A percentile compares a stretch with the other conserved stretches of the same genome.
Conservation (phyloP, 2,113 vertebrate species). For the Catharus bicknelli region DNA sequence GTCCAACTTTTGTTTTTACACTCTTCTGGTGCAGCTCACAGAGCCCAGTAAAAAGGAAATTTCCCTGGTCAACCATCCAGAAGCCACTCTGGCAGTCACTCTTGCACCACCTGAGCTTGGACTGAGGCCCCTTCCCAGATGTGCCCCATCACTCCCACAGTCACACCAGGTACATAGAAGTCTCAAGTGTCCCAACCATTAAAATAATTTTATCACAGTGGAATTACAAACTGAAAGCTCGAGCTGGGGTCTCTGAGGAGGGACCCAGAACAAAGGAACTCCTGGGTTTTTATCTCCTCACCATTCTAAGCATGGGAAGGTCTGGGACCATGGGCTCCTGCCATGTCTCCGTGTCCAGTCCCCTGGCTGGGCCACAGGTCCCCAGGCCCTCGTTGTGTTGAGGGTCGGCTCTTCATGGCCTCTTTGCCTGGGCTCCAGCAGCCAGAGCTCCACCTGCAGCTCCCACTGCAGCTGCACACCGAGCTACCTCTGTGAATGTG, state of each 20-base stretch:
- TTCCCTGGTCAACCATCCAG: fast-evolving
- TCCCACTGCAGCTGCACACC: neutral
- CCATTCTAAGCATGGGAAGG: neutral
- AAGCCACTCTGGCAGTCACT: neutral
- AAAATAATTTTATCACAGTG: neutral
- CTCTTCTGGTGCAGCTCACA: neutral
- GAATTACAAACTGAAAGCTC: neutral
- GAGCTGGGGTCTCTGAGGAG: neutral
- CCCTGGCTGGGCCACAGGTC: neutral
- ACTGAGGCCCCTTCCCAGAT: fast-evolving
- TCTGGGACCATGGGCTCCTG: neutral
- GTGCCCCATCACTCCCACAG: neutral
- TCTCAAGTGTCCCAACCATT: fast-evolving
- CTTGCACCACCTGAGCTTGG: neutral
- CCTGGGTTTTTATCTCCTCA: neutral
- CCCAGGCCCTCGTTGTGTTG: neutral
- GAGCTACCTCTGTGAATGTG: fast-evolving
- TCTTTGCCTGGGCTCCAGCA: neutral
- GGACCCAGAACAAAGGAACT: neutral
- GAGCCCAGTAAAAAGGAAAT: too few species aligned
- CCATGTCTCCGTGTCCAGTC: fast-evolving
- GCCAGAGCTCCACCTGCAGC: neutral
- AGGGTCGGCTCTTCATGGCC: neutral
- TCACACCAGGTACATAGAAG: neutral
- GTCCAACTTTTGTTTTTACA: neutral